Evolutionary conservation across 2,888 invertebrate genomes (phyloP), one percentile per base, ranked within the genome.

Genomic region (Dolomedes plantarius): DNA sequence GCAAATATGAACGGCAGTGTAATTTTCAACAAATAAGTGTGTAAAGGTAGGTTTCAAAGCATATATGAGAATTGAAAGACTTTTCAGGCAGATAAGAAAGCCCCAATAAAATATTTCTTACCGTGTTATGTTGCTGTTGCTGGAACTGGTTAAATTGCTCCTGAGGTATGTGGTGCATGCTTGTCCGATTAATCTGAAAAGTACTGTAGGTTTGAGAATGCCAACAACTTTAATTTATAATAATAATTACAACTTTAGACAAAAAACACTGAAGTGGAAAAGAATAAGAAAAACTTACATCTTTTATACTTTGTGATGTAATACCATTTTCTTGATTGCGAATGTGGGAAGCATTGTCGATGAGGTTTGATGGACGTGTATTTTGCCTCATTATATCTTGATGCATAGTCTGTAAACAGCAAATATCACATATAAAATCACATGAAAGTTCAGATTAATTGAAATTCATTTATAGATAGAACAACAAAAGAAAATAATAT

Each of bases 141-240:
- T 80, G 79, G 46, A 86, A 76, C n/a, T 86, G 86, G 28, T 80
- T 86, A 68, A 65, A 86, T n/a, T 86, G 86, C 19, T 86, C 80
- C 23, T 75, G 62, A 28, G 86, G 27, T 27, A 86, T 46, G 72
- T 80, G 76, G 29, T 75, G 71, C 16, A 67, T 5, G 19, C 46
- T 23, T 16, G 79, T 46, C 36, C 80, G 69, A 19, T 76, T 86
- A 13, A 76, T 23, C 31, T 86, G 74, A 23, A 71, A 71, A 36
- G 69, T 27, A 3, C 5, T 28, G n/a, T n/a, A n/a, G n/a, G n/a
- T n/a, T n/a, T n/a, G n/a, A n/a, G n/a, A n/a, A n/a, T n/a, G n/a
- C n/a, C n/a, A n/a, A n/a, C n/a, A n/a, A n/a, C n/a, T n/a, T n/a
- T n/a, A n/a, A n/a, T n/a, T n/a, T n/a, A n/a, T n/a, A n/a, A n/a